phyloP scores from a whole-genome alignment of 1,140 invertebrate genomes.

The Aphaenogaster rudis region DNA sequence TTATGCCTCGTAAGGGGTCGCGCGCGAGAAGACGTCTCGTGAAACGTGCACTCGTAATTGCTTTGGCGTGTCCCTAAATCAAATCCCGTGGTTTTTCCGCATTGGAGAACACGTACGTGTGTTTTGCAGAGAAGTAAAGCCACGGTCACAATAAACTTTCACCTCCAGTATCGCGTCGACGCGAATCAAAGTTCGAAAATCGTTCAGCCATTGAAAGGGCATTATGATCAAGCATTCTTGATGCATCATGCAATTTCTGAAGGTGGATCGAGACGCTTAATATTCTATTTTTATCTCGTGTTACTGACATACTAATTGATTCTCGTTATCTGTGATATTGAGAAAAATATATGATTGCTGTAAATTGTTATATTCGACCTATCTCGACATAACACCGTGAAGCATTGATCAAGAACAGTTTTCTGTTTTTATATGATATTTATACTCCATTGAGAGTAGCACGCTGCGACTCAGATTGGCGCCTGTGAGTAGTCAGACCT shows the following conservation, averaged over 20 bases:
- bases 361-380: background rate
- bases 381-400: background rate
- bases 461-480: background rate
- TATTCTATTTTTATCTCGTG: background rate
- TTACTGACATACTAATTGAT: background rate
- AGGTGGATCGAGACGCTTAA: background rate
- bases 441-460: background rate
- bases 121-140: constrained; percentile 33
- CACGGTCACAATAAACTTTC: constrained; percentile 19
- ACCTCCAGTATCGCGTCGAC: background rate
- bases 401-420: background rate
- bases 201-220: background rate
- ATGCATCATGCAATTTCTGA: background rate
- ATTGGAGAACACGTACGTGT: constrained; percentile 33
- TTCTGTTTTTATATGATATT: background rate
- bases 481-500: constrained; percentile 36
- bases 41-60: constrained; percentile 81
- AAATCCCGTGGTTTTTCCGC: constrained; percentile 74
- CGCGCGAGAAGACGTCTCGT: constrained; percentile 77
- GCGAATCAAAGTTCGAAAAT: background rate
- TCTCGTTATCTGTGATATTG: background rate
- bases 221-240: background rate
- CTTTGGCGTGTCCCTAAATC: constrained; percentile 79
- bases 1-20: constrained; percentile 73
- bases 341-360: background rate